Conservation (phyloP, 2,113 vertebrate species). For the Nothoprocta pentlandii region DNA sequence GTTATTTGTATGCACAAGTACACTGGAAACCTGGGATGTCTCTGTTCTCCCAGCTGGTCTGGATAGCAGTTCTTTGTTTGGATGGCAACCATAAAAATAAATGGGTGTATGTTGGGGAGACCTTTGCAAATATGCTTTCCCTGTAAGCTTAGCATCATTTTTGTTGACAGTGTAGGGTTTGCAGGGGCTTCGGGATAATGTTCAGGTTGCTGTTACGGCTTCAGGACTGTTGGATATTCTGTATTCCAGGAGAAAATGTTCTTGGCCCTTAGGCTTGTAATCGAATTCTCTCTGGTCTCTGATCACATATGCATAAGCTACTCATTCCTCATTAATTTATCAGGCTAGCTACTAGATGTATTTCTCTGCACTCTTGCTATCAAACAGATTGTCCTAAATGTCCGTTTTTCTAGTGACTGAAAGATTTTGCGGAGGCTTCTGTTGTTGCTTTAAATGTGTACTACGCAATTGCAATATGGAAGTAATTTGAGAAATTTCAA, state of each 20-base stretch:
- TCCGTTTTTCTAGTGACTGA: slow-evolving; percentile 62
- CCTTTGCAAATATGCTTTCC: not conserved
- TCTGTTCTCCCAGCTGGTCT: not conserved
- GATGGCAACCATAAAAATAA: not conserved
- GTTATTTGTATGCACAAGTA: not conserved
- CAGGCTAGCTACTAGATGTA: not conserved
- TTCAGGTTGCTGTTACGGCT: not conserved
- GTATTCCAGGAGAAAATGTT: not conserved
- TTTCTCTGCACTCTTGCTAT: slow-evolving; percentile 61
- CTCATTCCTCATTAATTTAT: slow-evolving; percentile 21
- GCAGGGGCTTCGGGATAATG: not conserved
- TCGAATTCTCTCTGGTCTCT: slow-evolving; percentile 20
- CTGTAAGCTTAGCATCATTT: not conserved
- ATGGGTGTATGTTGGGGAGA: not conserved
- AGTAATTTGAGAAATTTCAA: slow-evolving; percentile 76
- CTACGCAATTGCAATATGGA: slow-evolving; percentile 73
- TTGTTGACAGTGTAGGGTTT: not conserved
- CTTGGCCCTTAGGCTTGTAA: not conserved
- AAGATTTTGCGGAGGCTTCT: slow-evolving; percentile 64
- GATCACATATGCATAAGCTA: not conserved
- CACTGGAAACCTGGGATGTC: not conserved
- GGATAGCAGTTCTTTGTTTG: not conserved
- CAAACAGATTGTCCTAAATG: slow-evolving; percentile 57
- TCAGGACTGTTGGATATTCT: not conserved
- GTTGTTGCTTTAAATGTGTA: slow-evolving; percentile 72